These are phyloP conservation scores for Condylura cristata DNA, from an alignment of 2,113 vertebrate species.

Conservation along the genomic window DNA sequence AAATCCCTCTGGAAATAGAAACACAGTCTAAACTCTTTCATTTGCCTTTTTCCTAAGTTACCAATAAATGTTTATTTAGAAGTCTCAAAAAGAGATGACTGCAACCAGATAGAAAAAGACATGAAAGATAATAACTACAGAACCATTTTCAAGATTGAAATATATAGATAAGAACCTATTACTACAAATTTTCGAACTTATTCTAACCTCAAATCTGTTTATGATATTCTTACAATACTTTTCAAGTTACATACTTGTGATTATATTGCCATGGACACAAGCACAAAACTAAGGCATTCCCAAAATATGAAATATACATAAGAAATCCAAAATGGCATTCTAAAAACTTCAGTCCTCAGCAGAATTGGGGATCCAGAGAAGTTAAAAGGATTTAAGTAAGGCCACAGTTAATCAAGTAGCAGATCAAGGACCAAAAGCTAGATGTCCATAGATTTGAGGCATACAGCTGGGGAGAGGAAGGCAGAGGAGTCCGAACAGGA, in stretches of 20 bases:
- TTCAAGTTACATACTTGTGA: not conserved
- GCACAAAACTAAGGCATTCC: slow-evolving; percentile 44
- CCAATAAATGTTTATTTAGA: slow-evolving; percentile 51
- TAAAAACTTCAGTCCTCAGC: slow-evolving; percentile 16
- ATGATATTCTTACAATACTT: slow-evolving; percentile 22
- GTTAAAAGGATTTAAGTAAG: slow-evolving; percentile 27
- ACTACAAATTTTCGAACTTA: slow-evolving; percentile 42
- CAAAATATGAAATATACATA: slow-evolving; percentile 38
- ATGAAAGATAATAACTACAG: not conserved
- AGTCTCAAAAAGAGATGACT: not conserved
- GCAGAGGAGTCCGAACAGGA: no score
- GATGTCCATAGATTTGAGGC: not conserved
- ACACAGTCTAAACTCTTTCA: slow-evolving; percentile 46
- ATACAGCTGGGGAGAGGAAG: no score
- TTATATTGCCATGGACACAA: slow-evolving; percentile 34
- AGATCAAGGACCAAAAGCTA: slow-evolving; percentile 43
- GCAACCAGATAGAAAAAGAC: slow-evolving; percentile 13
- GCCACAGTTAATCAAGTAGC: slow-evolving; percentile 3
- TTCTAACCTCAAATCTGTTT: slow-evolving; percentile 18
- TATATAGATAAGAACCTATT: not conserved
- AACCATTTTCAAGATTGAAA: slow-evolving; percentile 34
- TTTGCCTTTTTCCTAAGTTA: slow-evolving; percentile 24
- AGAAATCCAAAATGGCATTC: slow-evolving; percentile 52
- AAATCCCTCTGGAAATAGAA: slow-evolving; percentile 20
- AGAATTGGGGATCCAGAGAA: not conserved